phyloP scores from a whole-genome alignment of 1,140 invertebrate species.

The Mesaphorura yosii region DNA sequence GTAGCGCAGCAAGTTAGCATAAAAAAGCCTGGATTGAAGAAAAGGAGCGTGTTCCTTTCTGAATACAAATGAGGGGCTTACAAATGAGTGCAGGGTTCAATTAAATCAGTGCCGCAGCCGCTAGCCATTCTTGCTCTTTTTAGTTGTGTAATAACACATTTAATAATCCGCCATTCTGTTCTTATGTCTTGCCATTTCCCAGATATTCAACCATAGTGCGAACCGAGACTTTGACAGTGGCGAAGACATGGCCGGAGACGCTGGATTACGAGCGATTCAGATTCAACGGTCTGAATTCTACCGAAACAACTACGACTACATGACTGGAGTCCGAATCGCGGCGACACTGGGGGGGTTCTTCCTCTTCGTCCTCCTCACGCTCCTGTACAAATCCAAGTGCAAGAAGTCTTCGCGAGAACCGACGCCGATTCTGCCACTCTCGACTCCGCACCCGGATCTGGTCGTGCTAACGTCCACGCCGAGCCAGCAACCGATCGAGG shows the following conservation, averaged over 20 bases:
- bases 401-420: conserved; percentile 36
- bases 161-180: background rate
- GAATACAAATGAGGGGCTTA: no score
- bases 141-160: background rate
- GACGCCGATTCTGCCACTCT: conserved; percentile 16
- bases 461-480: no score
- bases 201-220: background rate
- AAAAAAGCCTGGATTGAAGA: no score
- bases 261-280: background rate
- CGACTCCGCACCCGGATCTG: background rate
- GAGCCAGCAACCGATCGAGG: no score
- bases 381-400: conserved; percentile 69
- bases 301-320: conserved; percentile 70
- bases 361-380: conserved; percentile 69
- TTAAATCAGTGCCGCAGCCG: no score
- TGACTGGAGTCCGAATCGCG: conserved; percentile 75
- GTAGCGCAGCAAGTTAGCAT: no score
- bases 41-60: no score
- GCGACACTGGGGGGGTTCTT: conserved; percentile 78
- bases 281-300: conserved; percentile 48
- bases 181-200: background rate
- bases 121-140: background rate
- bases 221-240: background rate
- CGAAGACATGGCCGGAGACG: background rate
- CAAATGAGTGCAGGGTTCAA: no score